Percentiles rank a stretch among this genome's conserved stretches.
Conservation (phyloP, 2,888 invertebrate genomes). For the Eupithecia centaureata region DNA sequence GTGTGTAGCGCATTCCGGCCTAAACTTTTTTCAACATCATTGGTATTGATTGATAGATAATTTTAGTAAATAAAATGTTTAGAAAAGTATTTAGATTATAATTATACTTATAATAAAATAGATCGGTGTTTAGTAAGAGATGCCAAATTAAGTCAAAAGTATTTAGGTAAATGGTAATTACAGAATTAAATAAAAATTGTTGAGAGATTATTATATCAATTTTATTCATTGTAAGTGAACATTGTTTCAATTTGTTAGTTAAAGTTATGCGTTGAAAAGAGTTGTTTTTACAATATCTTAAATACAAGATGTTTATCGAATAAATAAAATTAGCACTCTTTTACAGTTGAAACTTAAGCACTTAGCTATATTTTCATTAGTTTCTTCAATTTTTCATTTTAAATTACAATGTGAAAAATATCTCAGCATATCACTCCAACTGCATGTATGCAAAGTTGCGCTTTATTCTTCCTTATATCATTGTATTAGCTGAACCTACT, state of each 20-base stretch:
- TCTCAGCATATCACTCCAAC: constrained; percentile 71
- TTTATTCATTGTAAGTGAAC: constrained; percentile 82
- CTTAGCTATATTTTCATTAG: constrained; percentile 35
- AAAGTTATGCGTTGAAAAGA: constrained; percentile 80
- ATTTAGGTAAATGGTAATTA: constrained; percentile 84
- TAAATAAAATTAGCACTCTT: constrained; percentile 42
- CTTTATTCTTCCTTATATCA: constrained; percentile 68
- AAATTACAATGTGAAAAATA: constrained; percentile 58
- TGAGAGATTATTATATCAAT: constrained; percentile 83
- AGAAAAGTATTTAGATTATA: constrained; percentile 83
- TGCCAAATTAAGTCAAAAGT: constrained; percentile 88
- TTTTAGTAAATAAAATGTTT: constrained; percentile 83
- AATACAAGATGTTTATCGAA: constrained; percentile 42
- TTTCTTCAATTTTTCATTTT: constrained; percentile 31
- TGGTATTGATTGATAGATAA: constrained; percentile 78
- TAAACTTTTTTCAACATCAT: constrained; percentile 78
- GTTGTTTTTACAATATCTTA: constrained; percentile 66
- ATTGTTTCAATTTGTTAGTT: constrained; percentile 84
- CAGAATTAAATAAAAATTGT: constrained; percentile 70
- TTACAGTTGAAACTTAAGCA: constrained; percentile 39
- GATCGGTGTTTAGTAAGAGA: constrained; percentile 84
- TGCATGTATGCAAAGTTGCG: constrained; percentile 64
- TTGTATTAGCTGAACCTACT: constrained; percentile 64
- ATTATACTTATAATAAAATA: constrained; percentile 72
- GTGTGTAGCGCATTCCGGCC: constrained; percentile 79